phyloP scores from a whole-genome alignment of 2,797 vertebrate genomes.

The Centropyge bicolor region DNA sequence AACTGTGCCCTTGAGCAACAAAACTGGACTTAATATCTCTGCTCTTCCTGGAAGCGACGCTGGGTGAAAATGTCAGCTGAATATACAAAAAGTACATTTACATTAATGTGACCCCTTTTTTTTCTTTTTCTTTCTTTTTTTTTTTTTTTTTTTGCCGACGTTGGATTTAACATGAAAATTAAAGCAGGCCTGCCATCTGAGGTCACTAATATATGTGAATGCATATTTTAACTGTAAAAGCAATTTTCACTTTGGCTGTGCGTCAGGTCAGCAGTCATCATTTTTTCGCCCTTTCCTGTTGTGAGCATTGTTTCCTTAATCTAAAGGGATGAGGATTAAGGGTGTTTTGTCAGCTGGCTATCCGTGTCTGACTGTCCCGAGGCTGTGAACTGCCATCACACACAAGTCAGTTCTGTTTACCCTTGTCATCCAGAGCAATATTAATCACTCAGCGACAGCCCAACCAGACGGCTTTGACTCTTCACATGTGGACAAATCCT shows the following conservation, averaged over 20 bases:
- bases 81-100: conserved; percentile 50
- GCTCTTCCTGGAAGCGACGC: conserved; percentile 20
- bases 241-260: conserved; percentile 59
- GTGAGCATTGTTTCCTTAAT: conserved; percentile 72
- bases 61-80: conserved; percentile 41
- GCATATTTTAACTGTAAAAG: conserved; percentile 60
- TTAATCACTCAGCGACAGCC: conserved; percentile 52
- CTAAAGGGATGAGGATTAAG: conserved; percentile 76
- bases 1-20: conserved; percentile 48
- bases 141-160: neutral
- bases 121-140: neutral
- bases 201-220: conserved; percentile 48
- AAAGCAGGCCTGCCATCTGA: conserved; percentile 34
- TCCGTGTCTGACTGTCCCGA: conserved; percentile 65
- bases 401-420: conserved; percentile 70
- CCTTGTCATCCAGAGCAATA: conserved; percentile 65
- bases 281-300: conserved; percentile 63
- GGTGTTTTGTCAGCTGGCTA: conserved; percentile 67
- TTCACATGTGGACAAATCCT: conserved; percentile 56
- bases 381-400: conserved; percentile 64
- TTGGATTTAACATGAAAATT: conserved; percentile 52
- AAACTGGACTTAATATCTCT: conserved; percentile 30
- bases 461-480: conserved; percentile 43
- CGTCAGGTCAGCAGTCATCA: conserved; percentile 67
- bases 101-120: conserved; percentile 44